Evolutionary conservation across 2,797 vertebrate genomes (phyloP).

Genomic region (Syngnathus acus): DNA sequence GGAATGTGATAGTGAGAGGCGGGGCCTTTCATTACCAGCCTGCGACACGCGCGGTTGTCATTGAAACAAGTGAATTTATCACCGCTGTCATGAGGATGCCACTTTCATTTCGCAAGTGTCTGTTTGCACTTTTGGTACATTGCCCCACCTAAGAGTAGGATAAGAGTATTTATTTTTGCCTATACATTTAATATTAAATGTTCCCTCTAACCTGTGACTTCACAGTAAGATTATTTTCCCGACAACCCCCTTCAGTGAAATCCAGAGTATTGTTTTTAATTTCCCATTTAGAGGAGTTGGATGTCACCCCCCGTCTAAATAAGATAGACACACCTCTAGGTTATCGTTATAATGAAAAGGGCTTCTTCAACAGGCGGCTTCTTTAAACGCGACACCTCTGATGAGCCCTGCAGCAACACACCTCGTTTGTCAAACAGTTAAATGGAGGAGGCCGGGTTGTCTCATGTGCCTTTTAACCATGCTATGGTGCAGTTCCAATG

Average conservation of each 20-base stretch:
- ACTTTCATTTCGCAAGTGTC: slow-evolving; percentile 27
- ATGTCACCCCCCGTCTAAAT: slow-evolving; percentile 4
- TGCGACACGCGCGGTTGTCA: slow-evolving; percentile 9
- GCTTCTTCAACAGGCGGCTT: slow-evolving; percentile 16
- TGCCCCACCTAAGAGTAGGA: slow-evolving; percentile 12
- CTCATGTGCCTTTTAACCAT: slow-evolving; percentile 54
- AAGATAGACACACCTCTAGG: slow-evolving; percentile 40
- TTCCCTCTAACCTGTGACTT: slow-evolving; percentile 9
- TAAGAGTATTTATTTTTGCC: slow-evolving; percentile 37
- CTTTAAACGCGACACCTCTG: slow-evolving; percentile 11
- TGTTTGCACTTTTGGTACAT: slow-evolving; percentile 47
- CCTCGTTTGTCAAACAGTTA: slow-evolving; percentile 16
- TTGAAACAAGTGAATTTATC: slow-evolving; percentile 32
- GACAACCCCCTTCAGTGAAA: slow-evolving; percentile 6
- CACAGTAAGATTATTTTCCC: slow-evolving; percentile 20
- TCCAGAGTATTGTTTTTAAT: background rate
- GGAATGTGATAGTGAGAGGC: slow-evolving; percentile 22
- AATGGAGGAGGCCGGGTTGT: background rate
- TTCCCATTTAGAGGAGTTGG: background rate
- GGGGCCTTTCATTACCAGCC: slow-evolving; percentile 15
- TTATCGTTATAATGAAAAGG: slow-evolving; percentile 46
- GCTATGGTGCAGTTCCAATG: slow-evolving; percentile 42
- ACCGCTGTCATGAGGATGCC: slow-evolving; percentile 21
- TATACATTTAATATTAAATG: slow-evolving; percentile 30
- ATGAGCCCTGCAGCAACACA: slow-evolving; percentile 15